phyloP scores from a whole-genome alignment of 1,140 invertebrate genomes.

The Patella vulgata region DNA sequence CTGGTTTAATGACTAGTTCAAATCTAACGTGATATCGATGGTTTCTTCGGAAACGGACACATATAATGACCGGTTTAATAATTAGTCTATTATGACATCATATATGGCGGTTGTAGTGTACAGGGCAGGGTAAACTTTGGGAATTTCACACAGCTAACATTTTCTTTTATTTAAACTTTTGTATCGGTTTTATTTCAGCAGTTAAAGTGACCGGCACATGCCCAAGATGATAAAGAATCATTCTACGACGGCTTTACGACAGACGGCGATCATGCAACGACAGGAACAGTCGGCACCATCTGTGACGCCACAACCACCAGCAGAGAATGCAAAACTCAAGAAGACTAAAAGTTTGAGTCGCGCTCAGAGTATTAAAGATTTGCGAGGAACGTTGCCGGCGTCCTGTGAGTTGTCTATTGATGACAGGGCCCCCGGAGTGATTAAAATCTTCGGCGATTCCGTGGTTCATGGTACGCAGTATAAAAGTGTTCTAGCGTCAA shows the following conservation, averaged over 20 bases:
- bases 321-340: neutral
- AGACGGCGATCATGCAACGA: neutral
- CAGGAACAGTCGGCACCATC: neutral
- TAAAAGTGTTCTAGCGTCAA: constrained; percentile 58
- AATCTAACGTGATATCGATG: too few relatives aligned
- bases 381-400: neutral
- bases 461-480: constrained; percentile 55
- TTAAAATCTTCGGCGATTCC: constrained; percentile 59
- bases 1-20: too few relatives aligned
- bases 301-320: neutral
- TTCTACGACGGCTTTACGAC: neutral
- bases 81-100: too few relatives aligned
- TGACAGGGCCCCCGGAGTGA: constrained; percentile 47
- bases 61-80: too few relatives aligned
- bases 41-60: too few relatives aligned
- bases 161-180: too few relatives aligned
- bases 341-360: neutral
- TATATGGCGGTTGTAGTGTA: too few relatives aligned
- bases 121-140: too few relatives aligned
- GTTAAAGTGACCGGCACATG: too few relatives aligned
- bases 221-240: too few relatives aligned
- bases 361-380: neutral
- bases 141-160: too few relatives aligned
- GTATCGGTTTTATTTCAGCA: too few relatives aligned
- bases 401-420: constrained; percentile 51